Percentiles rank a stretch among this genome's conserved stretches.
Conservation (phyloP, 2,113 vertebrate genomes). For the Takifugu bimaculatus region DNA sequence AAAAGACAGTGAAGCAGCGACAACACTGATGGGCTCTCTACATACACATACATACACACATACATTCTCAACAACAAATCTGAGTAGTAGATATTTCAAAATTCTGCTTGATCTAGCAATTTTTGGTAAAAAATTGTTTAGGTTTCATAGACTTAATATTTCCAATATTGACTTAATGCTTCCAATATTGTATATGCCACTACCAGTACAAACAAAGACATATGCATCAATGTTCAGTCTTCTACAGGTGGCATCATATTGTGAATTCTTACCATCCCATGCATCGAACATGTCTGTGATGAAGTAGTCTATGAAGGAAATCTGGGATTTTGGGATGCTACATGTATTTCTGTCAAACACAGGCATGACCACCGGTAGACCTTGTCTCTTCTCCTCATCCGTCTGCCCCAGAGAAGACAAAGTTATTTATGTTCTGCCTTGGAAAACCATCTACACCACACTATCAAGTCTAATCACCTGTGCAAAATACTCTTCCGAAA, state of each 20-base stretch:
- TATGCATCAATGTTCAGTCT: background rate
- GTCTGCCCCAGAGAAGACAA: constrained; percentile 77
- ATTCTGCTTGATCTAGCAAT: no score
- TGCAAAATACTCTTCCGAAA: constrained; percentile 97
- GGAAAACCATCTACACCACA: background rate
- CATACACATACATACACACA: no score
- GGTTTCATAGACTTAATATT: background rate
- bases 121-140: no score
- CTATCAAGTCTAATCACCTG: constrained; percentile 77
- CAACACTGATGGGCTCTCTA: no score
- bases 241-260: background rate
- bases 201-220: background rate
- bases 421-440: background rate
- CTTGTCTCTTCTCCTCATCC: constrained; percentile 91
- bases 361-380: constrained; percentile 94
- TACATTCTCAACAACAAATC: no score
- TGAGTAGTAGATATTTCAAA: no score
- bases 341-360: constrained; percentile 97
- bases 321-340: constrained; percentile 96
- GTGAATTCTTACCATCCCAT: constrained; percentile 89
- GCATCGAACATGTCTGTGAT: constrained; percentile 98
- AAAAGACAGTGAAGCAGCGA: background rate
- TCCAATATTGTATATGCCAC: background rate
- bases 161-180: background rate
- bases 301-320: constrained; percentile 98